Base-by-base conservation (phyloP, 1,140 invertebrate genomes). In the Odontomachus brunneus region DNA sequence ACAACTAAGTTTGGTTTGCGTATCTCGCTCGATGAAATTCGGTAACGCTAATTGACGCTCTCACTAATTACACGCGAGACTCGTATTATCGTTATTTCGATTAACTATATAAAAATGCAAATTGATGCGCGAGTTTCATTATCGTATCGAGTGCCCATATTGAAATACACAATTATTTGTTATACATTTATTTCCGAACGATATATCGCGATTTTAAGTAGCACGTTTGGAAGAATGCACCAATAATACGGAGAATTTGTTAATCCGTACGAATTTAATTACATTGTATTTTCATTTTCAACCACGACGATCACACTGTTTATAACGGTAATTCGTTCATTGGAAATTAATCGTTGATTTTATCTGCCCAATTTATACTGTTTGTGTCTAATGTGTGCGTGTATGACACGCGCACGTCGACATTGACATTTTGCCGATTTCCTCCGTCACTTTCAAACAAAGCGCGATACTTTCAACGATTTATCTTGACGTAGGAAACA, bases 131-230 rank as follows among this genome's bases (percentile, higher is more conserved):
- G 3, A 12, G 48, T 49, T 49, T 62, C 11, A 63, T 49, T 73
- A 38, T 57, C 0, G 12, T 14, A 73, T 57, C 29, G 29, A 75
- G 2, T 22, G 22, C 44, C 15, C 3, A 49, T 75, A 29, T 44
- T 5, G 14, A 29, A 49, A 75, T 49, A 44, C 0, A n/a, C 19
- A 44, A 44, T 44, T 44, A 5, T 3, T 44, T 44, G 9, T 44
- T 44, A 44, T 44, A 44, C 38, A 7, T 75, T 75, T 33, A 29
- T 75, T 63, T 63, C 5, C 29, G 29, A 33, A 33, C 49, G 51
- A 65, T 19, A 33, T 63, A 63, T 60, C 29, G 26, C 26, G 26
- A 60, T 44, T 60, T 60, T 24, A 62, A 73, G 26, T 29, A 24
- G 15, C 14, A 38, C 12, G 19, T 44, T 17, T 17, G 15, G 15